Percentiles rank a stretch among this genome's conserved stretches.
Conservation (phyloP, 2,888 invertebrate genomes). For the Callyntrura guangdongensis region DNA sequence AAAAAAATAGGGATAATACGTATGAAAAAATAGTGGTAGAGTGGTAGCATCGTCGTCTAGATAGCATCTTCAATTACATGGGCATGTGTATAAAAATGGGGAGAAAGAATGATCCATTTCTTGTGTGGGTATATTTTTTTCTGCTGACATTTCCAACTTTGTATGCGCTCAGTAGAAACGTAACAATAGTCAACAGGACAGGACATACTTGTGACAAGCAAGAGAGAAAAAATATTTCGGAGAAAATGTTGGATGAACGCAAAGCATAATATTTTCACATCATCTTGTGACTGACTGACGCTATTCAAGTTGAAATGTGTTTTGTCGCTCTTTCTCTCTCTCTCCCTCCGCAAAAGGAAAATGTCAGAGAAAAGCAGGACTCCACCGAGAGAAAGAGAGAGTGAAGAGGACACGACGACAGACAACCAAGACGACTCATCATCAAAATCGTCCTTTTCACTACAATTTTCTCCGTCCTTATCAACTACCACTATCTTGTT, state of each 20-base stretch:
- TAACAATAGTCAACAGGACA: conserved; percentile 29
- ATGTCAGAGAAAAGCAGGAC: neutral
- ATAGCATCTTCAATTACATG: conserved; percentile 3
- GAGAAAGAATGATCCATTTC: conserved; percentile 42
- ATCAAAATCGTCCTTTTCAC: conserved; percentile 31
- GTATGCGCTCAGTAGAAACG: neutral
- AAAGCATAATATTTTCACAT: conserved; percentile 38
- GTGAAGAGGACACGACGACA: conserved; percentile 41
- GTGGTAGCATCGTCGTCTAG: neutral
- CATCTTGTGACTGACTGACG: conserved; percentile 34
- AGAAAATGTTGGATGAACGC: conserved; percentile 10
- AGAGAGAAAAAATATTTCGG: conserved; percentile 1
- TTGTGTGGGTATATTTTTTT: conserved; percentile 4
- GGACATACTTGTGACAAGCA: conserved; percentile 3
- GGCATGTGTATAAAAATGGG: conserved; percentile 22
- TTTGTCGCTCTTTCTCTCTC: conserved; percentile 34
- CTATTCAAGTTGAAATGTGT: conserved; percentile 31
- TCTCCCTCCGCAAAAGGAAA: conserved; percentile 12
- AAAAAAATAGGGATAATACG: no score
- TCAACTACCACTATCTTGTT: neutral
- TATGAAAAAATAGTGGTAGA: neutral
- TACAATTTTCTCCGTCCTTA: conserved; percentile 15
- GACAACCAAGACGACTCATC: conserved; percentile 49
- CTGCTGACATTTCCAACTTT: conserved; percentile 64
- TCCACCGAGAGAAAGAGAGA: conserved; percentile 28